Conservation (phyloP, 2,888 invertebrate species). For the Cheilosia urbana region DNA sequence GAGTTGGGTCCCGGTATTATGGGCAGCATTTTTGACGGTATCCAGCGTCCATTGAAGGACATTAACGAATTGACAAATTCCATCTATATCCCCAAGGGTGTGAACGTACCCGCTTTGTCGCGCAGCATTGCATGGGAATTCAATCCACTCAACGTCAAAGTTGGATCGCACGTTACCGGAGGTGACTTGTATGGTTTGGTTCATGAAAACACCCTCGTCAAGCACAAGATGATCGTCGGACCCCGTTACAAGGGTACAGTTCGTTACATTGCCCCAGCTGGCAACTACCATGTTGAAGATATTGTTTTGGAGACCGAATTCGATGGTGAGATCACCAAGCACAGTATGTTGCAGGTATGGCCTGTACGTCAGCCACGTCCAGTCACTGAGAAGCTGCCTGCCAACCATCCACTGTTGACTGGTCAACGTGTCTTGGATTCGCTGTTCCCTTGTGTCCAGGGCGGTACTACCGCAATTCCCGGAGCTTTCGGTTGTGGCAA, state of each 20-base stretch:
- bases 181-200: conserved; percentile 98
- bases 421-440: conserved; percentile 99
- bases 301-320: conserved; percentile 99
- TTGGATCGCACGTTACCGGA: conserved; percentile 99
- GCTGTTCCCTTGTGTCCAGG: conserved; percentile 99
- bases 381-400: conserved; percentile 98
- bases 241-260: conserved; percentile 98
- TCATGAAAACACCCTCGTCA: conserved; percentile 98
- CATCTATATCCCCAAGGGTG: conserved; percentile 99
- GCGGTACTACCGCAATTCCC: conserved; percentile 99
- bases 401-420: conserved; percentile 98
- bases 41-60: conserved; percentile 98
- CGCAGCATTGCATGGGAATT: conserved; percentile 95
- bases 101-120: conserved; percentile 96
- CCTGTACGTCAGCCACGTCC: conserved; percentile 99
- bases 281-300: conserved; percentile 97
- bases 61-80: conserved; percentile 96
- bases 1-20: conserved; percentile 99
- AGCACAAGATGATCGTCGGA: conserved; percentile 97
- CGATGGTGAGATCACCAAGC: conserved; percentile 96
- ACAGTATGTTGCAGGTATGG: conserved; percentile 99
- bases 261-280: conserved; percentile 96
- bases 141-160: conserved; percentile 92
- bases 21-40: conserved; percentile 99
- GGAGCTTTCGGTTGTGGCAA: conserved; percentile 99